Evolutionary conservation across 2,888 invertebrate species (phyloP).

Genomic region (Ferrisia virgata): DNA sequence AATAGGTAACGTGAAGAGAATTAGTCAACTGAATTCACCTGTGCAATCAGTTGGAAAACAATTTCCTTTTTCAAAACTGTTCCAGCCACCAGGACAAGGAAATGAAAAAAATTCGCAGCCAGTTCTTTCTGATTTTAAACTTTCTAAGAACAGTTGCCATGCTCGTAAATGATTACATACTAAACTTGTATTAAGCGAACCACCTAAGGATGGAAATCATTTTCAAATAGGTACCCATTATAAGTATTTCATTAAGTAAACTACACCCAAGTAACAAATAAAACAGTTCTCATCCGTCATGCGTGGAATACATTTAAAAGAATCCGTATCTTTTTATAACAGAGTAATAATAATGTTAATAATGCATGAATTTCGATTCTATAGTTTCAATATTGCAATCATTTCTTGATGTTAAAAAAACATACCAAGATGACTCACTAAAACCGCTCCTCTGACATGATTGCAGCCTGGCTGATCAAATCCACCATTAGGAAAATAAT

Average conservation of each 20-base stretch:
- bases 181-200: slow-evolving; percentile 55
- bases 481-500: slow-evolving; percentile 63
- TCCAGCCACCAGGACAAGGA: slow-evolving; percentile 58
- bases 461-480: slow-evolving; percentile 61
- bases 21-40: slow-evolving; percentile 33
- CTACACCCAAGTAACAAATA: too few relatives aligned
- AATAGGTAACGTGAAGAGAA: neutral
- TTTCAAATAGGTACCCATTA: neutral
- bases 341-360: too few relatives aligned
- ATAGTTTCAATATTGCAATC: too few relatives aligned
- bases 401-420: neutral
- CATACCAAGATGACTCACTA: slow-evolving; percentile 59
- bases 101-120: slow-evolving; percentile 59
- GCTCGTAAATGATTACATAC: slow-evolving; percentile 62
- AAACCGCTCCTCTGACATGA: slow-evolving; percentile 59
- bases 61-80: slow-evolving; percentile 56
- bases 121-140: slow-evolving; percentile 52
- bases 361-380: too few relatives aligned
- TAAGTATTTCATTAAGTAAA: too few relatives aligned
- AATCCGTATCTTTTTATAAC: too few relatives aligned
- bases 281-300: too few relatives aligned
- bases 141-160: slow-evolving; percentile 59
- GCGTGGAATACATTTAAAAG: too few relatives aligned
- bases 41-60: slow-evolving; percentile 57
- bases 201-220: slow-evolving; percentile 52